A percentile compares a stretch with the other conserved stretches of the same genome.
Conservation (phyloP, 2,888 invertebrate genomes). For the Phyllotreta cruciferae region DNA sequence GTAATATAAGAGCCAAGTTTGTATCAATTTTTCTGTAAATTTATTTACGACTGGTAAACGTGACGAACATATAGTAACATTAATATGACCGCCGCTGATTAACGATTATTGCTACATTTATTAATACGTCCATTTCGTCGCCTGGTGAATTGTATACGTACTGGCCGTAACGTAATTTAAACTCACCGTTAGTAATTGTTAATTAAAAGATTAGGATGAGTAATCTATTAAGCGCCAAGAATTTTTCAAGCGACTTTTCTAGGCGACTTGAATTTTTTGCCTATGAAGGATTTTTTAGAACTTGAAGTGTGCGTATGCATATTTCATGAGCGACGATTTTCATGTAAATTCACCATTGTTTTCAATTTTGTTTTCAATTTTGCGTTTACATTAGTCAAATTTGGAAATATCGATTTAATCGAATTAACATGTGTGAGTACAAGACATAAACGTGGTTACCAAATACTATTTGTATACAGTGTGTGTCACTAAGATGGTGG, state of each 20-base stretch:
- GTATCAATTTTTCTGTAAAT: no score
- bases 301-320: not conserved
- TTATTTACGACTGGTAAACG: not conserved
- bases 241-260: not conserved
- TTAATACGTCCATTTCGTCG: constrained; percentile 35
- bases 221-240: constrained; percentile 16
- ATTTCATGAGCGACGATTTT: constrained; percentile 11
- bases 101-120: constrained; percentile 36
- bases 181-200: constrained; percentile 30
- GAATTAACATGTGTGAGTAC: no score
- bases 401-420: no score
- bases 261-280: not conserved
- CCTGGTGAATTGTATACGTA: constrained; percentile 23
- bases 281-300: not conserved
- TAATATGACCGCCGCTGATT: constrained; percentile 21
- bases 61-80: not conserved
- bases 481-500: no score
- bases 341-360: constrained; percentile 15
- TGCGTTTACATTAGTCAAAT: constrained; percentile 8
- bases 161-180: constrained; percentile 28
- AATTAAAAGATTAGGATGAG: constrained; percentile 26
- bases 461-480: no score
- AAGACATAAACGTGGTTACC: no score
- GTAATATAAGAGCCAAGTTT: no score
- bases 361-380: constrained; percentile 1